phyloP scores from a whole-genome alignment of 1,140 invertebrate species.

The Ostrea edulis region DNA sequence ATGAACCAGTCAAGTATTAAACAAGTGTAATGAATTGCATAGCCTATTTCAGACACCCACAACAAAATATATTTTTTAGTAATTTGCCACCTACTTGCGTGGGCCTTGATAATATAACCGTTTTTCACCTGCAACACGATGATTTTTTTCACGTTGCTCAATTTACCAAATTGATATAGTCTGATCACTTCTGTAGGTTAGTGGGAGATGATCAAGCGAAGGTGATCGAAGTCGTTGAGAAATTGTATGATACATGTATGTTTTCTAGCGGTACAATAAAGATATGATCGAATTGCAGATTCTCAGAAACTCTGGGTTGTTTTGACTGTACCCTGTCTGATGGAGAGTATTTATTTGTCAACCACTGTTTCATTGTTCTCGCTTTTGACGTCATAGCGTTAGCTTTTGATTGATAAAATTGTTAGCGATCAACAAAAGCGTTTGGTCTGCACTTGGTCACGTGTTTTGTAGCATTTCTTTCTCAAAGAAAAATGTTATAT shows the following conservation, averaged over 20 bases:
- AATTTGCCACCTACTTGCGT: not conserved
- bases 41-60: not conserved
- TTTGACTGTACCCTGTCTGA: not conserved
- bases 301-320: not conserved
- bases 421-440: not conserved
- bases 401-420: not conserved
- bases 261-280: not conserved
- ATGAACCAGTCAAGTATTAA: not conserved
- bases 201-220: not conserved
- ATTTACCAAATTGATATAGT: not conserved
- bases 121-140: conserved; percentile 3
- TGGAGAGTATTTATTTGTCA: too few relatives aligned
- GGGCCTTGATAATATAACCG: conserved; percentile 2
- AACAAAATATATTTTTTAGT: not conserved
- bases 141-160: not conserved
- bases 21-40: not conserved
- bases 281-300: not conserved
- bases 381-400: not conserved
- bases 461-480: not conserved
- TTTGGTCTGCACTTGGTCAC: not conserved
- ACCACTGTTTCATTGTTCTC: not conserved
- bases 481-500: too few relatives aligned
- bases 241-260: not conserved
- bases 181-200: not conserved
- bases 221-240: too few relatives aligned